phyloP scores from a whole-genome alignment of 2,113 vertebrate species.

The Crotalus horridus region DNA sequence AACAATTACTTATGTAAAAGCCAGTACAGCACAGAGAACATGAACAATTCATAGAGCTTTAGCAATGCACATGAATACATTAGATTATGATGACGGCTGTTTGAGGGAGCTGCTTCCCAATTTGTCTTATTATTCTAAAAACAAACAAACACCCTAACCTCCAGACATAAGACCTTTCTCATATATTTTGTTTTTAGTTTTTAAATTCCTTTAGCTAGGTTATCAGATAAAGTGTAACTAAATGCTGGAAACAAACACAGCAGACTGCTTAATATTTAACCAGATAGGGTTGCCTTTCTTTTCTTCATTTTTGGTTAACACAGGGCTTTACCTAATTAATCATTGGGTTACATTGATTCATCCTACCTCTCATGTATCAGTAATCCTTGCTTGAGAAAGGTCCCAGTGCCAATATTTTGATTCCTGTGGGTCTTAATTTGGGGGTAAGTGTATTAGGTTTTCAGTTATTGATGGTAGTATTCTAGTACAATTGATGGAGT shows the following conservation, averaged over 20 bases:
- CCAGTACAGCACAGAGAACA: not conserved
- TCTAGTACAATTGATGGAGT: not conserved
- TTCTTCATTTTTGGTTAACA: slow-evolving; percentile 56
- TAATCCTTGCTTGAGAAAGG: slow-evolving; percentile 43
- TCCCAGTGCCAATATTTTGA: slow-evolving; percentile 18
- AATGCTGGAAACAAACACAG: slow-evolving; percentile 52
- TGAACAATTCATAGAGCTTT: not conserved
- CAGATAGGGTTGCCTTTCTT: slow-evolving; percentile 60
- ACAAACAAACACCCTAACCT: fast-evolving
- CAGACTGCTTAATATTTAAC: slow-evolving; percentile 58
- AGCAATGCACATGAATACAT: not conserved
- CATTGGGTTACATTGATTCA: slow-evolving; percentile 56
- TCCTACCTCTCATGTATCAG: slow-evolving; percentile 55
- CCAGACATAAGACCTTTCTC: slow-evolving; percentile 6
- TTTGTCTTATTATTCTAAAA: slow-evolving; percentile 25
- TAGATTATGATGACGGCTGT: not conserved
- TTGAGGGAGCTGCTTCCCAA: not conserved
- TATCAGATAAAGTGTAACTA: slow-evolving; percentile 55
- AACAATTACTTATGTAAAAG: slow-evolving; percentile 47
- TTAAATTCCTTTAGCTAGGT: slow-evolving; percentile 20
- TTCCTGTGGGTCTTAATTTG: not conserved
- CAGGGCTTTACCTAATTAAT: slow-evolving; percentile 62
- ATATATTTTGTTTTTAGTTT: slow-evolving; percentile 35
- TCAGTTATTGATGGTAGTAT: not conserved
- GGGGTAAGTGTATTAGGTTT: not conserved